phyloP scores from a whole-genome alignment of 2,797 vertebrate species.

The Poeciliopsis gracilis region DNA sequence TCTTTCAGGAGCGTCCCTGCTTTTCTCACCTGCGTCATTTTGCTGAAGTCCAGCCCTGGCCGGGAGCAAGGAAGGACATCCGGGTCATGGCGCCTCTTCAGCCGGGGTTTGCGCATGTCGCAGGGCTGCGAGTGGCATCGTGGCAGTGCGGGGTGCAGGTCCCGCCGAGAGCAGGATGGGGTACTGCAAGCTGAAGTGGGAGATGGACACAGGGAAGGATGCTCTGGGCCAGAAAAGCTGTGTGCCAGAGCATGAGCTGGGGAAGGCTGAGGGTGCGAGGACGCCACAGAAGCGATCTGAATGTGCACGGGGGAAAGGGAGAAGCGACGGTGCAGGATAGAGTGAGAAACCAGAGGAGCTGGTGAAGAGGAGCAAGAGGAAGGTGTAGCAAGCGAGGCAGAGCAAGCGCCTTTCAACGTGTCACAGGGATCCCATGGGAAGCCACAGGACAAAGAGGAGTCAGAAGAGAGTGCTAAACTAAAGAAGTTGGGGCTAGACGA shows the following conservation, averaged over 20 bases:
- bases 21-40: constrained; percentile 87
- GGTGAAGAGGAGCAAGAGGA: constrained; percentile 84
- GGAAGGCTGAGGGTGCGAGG: constrained; percentile 73
- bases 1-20: background rate
- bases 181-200: constrained; percentile 89
- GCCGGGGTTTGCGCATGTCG: constrained; percentile 88
- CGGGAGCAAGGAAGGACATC: constrained; percentile 83
- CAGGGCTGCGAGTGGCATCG: constrained; percentile 94
- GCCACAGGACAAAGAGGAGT: constrained; percentile 84
- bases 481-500: constrained; percentile 91
- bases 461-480: constrained; percentile 87
- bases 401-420: constrained; percentile 70
- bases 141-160: constrained; percentile 84
- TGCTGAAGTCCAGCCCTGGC: constrained; percentile 87
- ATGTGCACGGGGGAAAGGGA: constrained; percentile 89
- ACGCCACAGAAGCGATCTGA: constrained; percentile 80
- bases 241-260: constrained; percentile 76
- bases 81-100: constrained; percentile 86
- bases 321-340: constrained; percentile 86
- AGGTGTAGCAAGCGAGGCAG: constrained; percentile 76
- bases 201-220: constrained; percentile 78
- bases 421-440: constrained; percentile 82
- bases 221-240: constrained; percentile 57
- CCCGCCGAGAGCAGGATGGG: constrained; percentile 83
- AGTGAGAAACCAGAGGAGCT: constrained; percentile 66